phyloP scores from a whole-genome alignment of 2,113 vertebrate species.

The Lagopus leucura region DNA sequence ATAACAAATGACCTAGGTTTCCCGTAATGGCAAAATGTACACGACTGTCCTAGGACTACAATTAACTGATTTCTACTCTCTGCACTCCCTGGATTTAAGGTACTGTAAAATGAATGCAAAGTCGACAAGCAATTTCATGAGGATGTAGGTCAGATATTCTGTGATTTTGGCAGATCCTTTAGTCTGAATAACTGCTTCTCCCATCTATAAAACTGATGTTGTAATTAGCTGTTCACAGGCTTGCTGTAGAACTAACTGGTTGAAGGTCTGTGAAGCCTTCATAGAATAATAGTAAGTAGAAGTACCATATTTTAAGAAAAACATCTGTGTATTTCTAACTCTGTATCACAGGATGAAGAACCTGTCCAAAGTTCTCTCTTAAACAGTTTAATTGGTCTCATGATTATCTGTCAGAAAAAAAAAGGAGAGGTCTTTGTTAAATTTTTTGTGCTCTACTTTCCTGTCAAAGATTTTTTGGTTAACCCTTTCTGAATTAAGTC shows the following conservation, averaged over 20 bases:
- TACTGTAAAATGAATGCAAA: slow-evolving; percentile 1
- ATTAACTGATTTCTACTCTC: slow-evolving; percentile 1
- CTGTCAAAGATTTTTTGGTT: background rate
- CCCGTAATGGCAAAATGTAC: slow-evolving; percentile 28
- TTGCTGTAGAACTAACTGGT: background rate
- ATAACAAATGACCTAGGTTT: slow-evolving; percentile 54
- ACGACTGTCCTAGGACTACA: background rate
- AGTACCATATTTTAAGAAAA: background rate
- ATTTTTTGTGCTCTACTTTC: background rate
- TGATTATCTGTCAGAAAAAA: background rate
- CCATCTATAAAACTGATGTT: slow-evolving; percentile 17
- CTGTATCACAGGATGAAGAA: background rate
- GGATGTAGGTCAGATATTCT: slow-evolving; percentile 19
- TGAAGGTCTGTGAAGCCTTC: background rate
- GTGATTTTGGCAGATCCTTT: slow-evolving; percentile 1
- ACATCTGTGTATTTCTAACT: background rate
- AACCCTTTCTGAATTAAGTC: background rate
- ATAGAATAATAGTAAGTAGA: background rate
- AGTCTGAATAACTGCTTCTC: background rate
- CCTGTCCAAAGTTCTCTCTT: background rate
- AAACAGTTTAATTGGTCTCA: background rate
- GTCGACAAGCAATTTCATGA: slow-evolving; percentile 2
- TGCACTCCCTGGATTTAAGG: background rate
- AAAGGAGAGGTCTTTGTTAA: background rate
- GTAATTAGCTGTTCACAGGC: background rate